Percentiles rank a stretch among this genome's conserved stretches.
phyloP scores from a whole-genome alignment of 2,113 vertebrate species.

The Dicerorhinus sumatrensis region DNA sequence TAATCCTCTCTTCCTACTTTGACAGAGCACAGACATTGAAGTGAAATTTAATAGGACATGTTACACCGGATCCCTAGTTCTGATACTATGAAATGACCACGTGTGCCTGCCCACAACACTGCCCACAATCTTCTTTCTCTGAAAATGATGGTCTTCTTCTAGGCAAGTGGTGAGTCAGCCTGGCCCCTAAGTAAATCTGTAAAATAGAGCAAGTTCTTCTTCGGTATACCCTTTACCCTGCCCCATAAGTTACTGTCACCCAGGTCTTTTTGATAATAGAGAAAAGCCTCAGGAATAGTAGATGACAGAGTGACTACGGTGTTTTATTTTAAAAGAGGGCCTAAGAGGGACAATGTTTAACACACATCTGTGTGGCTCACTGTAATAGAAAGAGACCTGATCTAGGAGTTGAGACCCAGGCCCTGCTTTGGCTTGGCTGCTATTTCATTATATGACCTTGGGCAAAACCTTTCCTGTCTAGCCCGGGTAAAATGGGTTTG shows the following conservation, averaged over 20 bases:
- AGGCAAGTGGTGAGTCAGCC: not conserved
- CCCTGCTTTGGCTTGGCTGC: accelerated
- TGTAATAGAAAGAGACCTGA: not conserved
- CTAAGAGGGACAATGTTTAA: not conserved
- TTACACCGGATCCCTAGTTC: not conserved
- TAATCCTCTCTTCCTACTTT: not conserved
- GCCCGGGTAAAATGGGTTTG: not conserved
- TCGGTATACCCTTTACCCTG: not conserved
- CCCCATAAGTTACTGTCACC: not conserved
- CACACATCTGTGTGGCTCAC: accelerated
- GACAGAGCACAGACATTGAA: not conserved
- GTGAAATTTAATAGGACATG: not conserved
- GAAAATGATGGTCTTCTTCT: not conserved
- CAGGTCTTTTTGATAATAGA: not conserved
- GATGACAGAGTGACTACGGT: not conserved
- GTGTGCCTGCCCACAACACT: not conserved
- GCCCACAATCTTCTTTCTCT: not conserved
- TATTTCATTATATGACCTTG: not conserved
- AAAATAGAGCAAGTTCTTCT: not conserved
- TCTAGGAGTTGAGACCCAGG: not conserved
- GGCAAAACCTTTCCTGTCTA: not conserved
- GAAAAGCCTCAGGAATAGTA: not conserved
- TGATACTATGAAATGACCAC: not conserved
- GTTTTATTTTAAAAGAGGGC: not conserved
- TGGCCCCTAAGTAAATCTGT: not conserved